phyloP scores from a whole-genome alignment of 2,113 vertebrate genomes.

The Serilophus lunatus region DNA sequence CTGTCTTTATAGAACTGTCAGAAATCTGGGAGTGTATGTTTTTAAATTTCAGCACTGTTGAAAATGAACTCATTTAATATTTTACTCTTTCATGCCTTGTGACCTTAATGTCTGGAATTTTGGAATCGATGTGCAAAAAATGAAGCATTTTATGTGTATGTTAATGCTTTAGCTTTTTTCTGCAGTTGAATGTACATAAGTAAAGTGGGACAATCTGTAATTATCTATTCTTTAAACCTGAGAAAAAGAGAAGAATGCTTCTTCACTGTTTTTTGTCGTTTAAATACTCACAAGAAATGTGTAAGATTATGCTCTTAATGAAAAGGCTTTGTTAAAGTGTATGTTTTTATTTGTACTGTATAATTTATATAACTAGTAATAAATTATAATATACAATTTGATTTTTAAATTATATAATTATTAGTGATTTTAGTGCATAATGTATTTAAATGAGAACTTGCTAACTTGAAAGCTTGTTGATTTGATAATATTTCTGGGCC shows the following conservation, averaged over 20 bases:
- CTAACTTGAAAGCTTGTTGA: neutral
- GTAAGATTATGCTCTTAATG: neutral
- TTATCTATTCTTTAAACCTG: neutral
- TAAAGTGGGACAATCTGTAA: neutral
- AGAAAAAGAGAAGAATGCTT: neutral
- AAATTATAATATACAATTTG: neutral
- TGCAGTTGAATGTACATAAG: neutral
- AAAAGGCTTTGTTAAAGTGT: neutral
- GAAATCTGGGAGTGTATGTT: fast-evolving
- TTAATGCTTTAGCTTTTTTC: neutral
- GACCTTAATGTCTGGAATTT: neutral
- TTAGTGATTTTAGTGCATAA: neutral
- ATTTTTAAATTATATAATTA: neutral
- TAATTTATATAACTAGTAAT: neutral
- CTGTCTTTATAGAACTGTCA: neutral
- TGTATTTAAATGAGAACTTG: neutral
- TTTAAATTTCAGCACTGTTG: neutral
- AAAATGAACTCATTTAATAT: neutral
- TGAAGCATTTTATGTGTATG: neutral
- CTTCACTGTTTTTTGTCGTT: neutral
- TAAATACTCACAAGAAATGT: neutral
- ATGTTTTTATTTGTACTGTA: neutral
- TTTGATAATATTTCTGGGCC: neutral
- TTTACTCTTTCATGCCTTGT: neutral
- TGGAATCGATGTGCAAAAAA: neutral